A percentile compares a stretch with the other conserved stretches of the same genome.
Conservation (phyloP, 2,797 vertebrate species). For the Manis javanica region DNA sequence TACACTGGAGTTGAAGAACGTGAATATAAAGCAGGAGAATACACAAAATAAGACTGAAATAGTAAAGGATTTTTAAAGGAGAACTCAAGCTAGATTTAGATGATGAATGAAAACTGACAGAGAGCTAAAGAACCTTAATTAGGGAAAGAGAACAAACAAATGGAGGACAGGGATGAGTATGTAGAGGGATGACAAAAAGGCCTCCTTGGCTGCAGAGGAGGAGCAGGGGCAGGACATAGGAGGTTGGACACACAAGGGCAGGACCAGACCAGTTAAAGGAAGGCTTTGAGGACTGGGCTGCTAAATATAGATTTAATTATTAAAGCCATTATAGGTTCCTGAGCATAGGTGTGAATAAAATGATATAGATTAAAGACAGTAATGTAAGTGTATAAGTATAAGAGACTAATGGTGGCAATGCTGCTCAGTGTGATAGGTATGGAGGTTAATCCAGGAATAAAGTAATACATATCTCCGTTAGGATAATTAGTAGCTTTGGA, state of each 20-base stretch:
- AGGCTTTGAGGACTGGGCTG: neutral
- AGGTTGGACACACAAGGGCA: neutral
- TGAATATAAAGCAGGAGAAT: neutral
- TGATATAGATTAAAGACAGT: neutral
- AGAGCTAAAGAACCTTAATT: neutral
- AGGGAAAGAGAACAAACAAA: neutral
- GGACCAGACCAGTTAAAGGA: neutral
- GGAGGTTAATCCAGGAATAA: conserved; percentile 13
- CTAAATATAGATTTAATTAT: neutral
- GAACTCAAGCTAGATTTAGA: neutral
- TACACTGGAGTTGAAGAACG: neutral
- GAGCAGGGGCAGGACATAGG: neutral
- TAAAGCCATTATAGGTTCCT: neutral
- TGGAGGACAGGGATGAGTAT: neutral
- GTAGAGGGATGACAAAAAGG: neutral
- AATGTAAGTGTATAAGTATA: neutral
- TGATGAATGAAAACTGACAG: neutral
- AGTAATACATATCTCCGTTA: neutral
- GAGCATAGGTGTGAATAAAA: neutral
- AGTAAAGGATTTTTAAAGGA: conserved; percentile 41
- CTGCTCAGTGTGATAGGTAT: neutral
- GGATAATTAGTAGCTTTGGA: neutral
- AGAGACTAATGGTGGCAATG: neutral
- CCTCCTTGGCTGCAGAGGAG: neutral
- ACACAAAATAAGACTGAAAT: conserved; percentile 24